Base-by-base conservation (phyloP, 2,888 invertebrate genomes). In the Tyria jacobaeae region DNA sequence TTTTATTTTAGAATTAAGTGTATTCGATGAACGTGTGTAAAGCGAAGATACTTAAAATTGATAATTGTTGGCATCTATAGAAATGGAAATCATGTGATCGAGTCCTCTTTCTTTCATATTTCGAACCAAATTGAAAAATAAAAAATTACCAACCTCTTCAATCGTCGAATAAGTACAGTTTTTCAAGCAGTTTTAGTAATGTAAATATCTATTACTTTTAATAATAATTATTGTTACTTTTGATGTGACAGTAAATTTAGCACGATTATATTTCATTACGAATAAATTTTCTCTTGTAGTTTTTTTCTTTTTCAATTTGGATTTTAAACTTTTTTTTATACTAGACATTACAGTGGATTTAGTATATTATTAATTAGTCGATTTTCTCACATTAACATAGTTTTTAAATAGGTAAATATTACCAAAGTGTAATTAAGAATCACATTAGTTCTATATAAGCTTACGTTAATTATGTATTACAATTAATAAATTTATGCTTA, bases 371-470 rank as follows among this genome's bases (percentile, higher is more conserved):
- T 59, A 41, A 54, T 62, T 71, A 74, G 62, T 71, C 47, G 68
- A 65, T 68, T 66, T 64, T 88, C 87, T 89, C 89, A 89, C 76
- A 79, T 78, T 82, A 83, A 74, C 85, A 83, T 89, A 89, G 81
- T 81, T 84, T 82, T 84, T 86, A 87, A 87, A 84, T 92, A 92
- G 92, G 86, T 92, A 86, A 89, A 88, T 89, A 92, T 91, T 91
- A 93, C 93, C 93, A 93, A 93, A 93, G 93, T 92, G 90, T 93
- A 92, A 89, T 89, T 92, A 91, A 87, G 91, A 82, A 88, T 89
- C 88, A 88, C 85, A 85, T 85, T 89, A 91, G 89, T 83, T 79
- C 73, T 68, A 74, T 77, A 76, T 70, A 64, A 73, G 77, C 77
- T 73, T 76, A 80, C 63, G 71, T 79, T 72, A 74, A 68, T 73